Base-by-base conservation (phyloP, 2,888 invertebrate species). In the Neoaliturus tenellus region DNA sequence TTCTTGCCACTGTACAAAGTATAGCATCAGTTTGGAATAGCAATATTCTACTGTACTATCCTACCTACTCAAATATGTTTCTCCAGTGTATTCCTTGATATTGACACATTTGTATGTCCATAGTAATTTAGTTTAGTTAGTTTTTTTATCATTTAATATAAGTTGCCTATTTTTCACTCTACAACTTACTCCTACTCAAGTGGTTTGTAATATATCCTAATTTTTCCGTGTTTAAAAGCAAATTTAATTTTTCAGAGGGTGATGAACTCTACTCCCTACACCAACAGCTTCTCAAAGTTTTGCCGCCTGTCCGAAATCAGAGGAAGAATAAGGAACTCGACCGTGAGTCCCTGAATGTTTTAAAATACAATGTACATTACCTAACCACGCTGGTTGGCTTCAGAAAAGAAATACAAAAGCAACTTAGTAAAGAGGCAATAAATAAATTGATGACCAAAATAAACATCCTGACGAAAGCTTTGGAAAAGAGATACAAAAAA, bases 301-400 rank as follows among this genome's bases (percentile, higher is more conserved):
- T 78, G 55, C 78, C 78, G 20, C 6, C 12, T 28, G 55, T 78
- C 4, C 31, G 23, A 6, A 35, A 78, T 8, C 31, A 78, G 17
- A 10, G 78, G n/a, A 78, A 35, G n/a, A 51, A n/a, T n/a, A n/a
- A 78, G 25, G 78, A 78, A 20, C 33, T 78, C 20, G 78, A 55
- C n/a, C 17, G 10, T n/a, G 51, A 55, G 10, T 17, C 4, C n/a
- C 23, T 78, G 20, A 5, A 33, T 31, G 39, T 82, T 10, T 25
- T 73, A 1, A 28, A 20, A 6, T 82, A 35, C 58, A 73, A 71
- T 39, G 73, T 73, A 17, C 6, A 31, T 33, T 82, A 39, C 41
- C 17, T 73, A 4, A 39, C 25, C 0, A 23, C 10, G 4, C 3
- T 82, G n/a, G 25, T 55, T 14, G 23, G 8, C 28, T n/a, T 48